Percentiles rank a stretch among this genome's conserved stretches.
Conservation (phyloP, 2,888 invertebrate species). For the Limnephilus rhombicus region DNA sequence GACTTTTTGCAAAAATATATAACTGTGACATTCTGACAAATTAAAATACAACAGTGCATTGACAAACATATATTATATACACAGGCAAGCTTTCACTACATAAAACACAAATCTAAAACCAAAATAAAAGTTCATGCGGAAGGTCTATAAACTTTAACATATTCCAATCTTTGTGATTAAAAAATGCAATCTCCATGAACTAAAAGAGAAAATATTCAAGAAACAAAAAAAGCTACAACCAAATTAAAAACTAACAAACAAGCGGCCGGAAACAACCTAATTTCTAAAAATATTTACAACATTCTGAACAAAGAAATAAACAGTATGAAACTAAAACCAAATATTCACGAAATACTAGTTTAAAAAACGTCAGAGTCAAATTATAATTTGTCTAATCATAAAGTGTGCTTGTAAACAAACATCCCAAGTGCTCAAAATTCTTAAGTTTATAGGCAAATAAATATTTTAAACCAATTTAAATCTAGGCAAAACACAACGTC, state of each 20-base stretch:
- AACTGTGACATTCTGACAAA: not conserved
- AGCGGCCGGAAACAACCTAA: not conserved
- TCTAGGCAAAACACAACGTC: slow-evolving; percentile 13
- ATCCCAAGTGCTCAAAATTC: not conserved
- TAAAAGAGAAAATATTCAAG: not conserved
- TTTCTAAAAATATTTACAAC: not conserved
- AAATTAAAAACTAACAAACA: not conserved
- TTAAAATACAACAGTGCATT: not conserved
- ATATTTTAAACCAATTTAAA: not conserved
- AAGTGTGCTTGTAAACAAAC: not conserved
- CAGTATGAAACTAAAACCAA: not conserved
- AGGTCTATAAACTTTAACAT: not conserved
- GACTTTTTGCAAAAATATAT: not conserved
- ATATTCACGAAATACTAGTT: not conserved
- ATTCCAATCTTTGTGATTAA: not conserved
- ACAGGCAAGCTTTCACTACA: not conserved
- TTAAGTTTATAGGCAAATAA: not conserved
- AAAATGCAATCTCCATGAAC: not conserved
- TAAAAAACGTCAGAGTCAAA: not conserved
- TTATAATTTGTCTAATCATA: not conserved
- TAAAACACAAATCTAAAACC: not conserved
- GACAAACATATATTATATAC: not conserved
- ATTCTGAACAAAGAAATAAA: not conserved
- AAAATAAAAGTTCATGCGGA: not conserved
- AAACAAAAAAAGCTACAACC: not conserved